phyloP scores from a whole-genome alignment of 2,113 vertebrate genomes.

The Sapajus apella region DNA sequence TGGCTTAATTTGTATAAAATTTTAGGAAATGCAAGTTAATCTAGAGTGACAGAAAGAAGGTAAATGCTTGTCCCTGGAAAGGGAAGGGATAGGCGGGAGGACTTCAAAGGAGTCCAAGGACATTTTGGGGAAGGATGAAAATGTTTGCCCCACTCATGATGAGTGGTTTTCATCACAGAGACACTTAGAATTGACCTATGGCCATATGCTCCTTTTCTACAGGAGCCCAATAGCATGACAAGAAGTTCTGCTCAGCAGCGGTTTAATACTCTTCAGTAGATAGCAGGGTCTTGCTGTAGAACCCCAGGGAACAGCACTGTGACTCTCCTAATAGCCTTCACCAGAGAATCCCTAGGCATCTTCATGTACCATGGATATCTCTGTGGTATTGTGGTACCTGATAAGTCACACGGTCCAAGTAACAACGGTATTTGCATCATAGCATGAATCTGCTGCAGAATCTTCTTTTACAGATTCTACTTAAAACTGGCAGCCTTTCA shows the following conservation, averaged over 20 bases:
- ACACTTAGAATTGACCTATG: background rate
- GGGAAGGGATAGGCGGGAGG: background rate
- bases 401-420: background rate
- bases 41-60: background rate
- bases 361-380: background rate
- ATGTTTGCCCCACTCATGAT: background rate
- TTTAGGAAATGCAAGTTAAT: background rate
- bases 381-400: background rate
- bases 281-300: background rate
- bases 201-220: background rate
- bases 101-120: background rate
- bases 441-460: background rate
- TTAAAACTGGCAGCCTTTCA: background rate
- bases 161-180: background rate
- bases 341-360: background rate
- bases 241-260: background rate
- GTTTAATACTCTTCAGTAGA: background rate
- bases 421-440: background rate
- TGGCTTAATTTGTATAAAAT: background rate
- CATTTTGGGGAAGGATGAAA: background rate
- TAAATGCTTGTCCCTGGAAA: background rate
- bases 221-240: background rate
- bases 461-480: background rate
- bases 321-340: background rate
- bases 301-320: background rate